phyloP scores from a whole-genome alignment of 2,888 invertebrate species.

The Microplitis deprimator region DNA sequence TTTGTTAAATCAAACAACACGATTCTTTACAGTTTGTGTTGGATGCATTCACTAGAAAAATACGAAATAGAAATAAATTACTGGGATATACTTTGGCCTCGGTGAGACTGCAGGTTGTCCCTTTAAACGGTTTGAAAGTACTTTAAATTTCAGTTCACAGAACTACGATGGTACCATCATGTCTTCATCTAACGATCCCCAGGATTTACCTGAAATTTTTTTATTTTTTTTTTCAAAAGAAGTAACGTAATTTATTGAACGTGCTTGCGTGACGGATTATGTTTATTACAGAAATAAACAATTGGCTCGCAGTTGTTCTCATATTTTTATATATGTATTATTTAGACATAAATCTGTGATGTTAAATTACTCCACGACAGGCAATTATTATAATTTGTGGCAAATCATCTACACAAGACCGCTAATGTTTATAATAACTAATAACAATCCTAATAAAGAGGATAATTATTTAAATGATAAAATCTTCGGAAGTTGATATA shows the following conservation, averaged over 20 bases:
- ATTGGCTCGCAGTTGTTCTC: slow-evolving; percentile 15
- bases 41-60: no score
- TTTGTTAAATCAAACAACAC: slow-evolving; percentile 31
- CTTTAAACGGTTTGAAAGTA: not conserved
- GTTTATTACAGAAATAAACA: slow-evolving; percentile 34
- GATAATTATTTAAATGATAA: not conserved
- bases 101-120: not conserved
- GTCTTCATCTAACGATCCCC: not conserved
- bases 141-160: not conserved
- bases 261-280: slow-evolving; percentile 39
- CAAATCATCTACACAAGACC: not conserved
- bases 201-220: slow-evolving; percentile 11
- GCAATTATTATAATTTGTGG: not conserved
- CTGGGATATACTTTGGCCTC: not conserved
- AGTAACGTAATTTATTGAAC: slow-evolving; percentile 30
- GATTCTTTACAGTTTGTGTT: not conserved
- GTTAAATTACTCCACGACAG: not conserved
- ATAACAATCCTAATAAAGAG: no score
- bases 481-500: not conserved
- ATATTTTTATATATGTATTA: slow-evolving; percentile 7
- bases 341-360: not conserved
- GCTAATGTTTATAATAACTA: no score
- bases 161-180: not conserved
- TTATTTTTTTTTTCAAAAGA: not conserved
- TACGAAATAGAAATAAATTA: no score